phyloP scores from a whole-genome alignment of 2,797 vertebrate species.

The Loris lydekkerianus region DNA sequence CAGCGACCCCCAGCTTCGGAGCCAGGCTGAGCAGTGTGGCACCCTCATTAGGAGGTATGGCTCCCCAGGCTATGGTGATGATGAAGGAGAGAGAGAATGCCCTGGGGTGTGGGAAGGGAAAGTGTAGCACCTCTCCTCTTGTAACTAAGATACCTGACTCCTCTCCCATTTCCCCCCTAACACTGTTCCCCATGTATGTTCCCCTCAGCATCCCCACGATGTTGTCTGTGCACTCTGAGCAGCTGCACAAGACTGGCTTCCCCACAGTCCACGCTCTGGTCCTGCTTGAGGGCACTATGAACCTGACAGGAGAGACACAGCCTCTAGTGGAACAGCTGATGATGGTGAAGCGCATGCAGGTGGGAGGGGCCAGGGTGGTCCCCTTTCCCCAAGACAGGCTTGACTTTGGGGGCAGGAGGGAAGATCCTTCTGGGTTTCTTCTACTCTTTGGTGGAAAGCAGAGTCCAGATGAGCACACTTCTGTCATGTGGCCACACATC shows the following conservation, averaged over 20 bases:
- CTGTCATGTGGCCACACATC: background rate
- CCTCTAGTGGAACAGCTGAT: conserved; percentile 97
- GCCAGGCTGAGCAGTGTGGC: conserved; percentile 93
- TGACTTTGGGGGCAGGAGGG: background rate
- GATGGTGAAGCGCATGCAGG: conserved; percentile 99
- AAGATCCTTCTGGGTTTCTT: background rate
- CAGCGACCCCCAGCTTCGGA: conserved; percentile 90
- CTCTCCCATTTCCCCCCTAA: background rate
- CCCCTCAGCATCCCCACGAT: conserved; percentile 94
- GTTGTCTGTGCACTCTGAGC: conserved; percentile 92
- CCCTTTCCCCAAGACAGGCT: background rate
- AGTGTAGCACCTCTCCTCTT: background rate
- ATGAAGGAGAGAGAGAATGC: background rate
- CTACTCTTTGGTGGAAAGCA: background rate
- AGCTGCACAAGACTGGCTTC: conserved; percentile 93
- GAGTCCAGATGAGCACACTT: background rate
- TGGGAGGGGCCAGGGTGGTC: conserved; percentile 75
- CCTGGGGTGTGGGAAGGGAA: background rate
- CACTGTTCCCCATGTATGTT: background rate
- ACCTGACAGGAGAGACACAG: conserved; percentile 96
- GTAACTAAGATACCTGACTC: no score
- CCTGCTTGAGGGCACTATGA: conserved; percentile 98
- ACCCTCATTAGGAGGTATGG: conserved; percentile 94
- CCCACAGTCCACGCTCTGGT: conserved; percentile 96
- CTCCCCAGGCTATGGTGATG: background rate